A percentile compares a stretch with the other conserved stretches of the same genome.
Evolutionary conservation across 2,888 invertebrate genomes (phyloP).

Genomic region (Stenodera caucasica): DNA sequence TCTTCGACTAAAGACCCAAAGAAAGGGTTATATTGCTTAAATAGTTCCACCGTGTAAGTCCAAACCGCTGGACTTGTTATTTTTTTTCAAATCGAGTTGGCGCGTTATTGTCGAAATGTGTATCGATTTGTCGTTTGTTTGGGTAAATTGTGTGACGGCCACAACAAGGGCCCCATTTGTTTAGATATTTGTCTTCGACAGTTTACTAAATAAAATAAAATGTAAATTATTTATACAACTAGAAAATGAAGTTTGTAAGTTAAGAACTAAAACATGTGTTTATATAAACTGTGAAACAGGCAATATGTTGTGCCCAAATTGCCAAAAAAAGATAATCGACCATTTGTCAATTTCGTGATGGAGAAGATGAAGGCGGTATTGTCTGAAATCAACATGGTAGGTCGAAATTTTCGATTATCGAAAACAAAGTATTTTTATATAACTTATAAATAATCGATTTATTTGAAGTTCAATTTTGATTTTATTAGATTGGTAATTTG

Average conservation of each 20-base stretch:
- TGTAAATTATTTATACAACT: constrained; percentile 30
- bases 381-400: not conserved
- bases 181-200: constrained; percentile 36
- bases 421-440: no score
- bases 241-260: constrained; percentile 34
- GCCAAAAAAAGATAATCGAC: constrained; percentile 23
- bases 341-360: constrained; percentile 17
- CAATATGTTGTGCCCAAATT: constrained; percentile 30
- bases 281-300: constrained; percentile 36
- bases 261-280: constrained; percentile 33
- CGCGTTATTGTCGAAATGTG: constrained; percentile 29
- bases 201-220: constrained; percentile 37
- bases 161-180: constrained; percentile 31
- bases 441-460: no score
- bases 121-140: constrained; percentile 13
- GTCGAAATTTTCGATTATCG: not conserved
- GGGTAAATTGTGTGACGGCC: constrained; percentile 29
- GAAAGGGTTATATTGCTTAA: no score
- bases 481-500: constrained; percentile 19
- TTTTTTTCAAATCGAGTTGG: no score
- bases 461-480: not conserved
- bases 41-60: no score
- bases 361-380: not conserved
- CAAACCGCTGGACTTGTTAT: no score
- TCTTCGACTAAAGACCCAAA: no score